These are phyloP conservation scores for Drosophila teissieri DNA, from an alignment of 1,140 invertebrate species.

Conservation along the genomic window DNA sequence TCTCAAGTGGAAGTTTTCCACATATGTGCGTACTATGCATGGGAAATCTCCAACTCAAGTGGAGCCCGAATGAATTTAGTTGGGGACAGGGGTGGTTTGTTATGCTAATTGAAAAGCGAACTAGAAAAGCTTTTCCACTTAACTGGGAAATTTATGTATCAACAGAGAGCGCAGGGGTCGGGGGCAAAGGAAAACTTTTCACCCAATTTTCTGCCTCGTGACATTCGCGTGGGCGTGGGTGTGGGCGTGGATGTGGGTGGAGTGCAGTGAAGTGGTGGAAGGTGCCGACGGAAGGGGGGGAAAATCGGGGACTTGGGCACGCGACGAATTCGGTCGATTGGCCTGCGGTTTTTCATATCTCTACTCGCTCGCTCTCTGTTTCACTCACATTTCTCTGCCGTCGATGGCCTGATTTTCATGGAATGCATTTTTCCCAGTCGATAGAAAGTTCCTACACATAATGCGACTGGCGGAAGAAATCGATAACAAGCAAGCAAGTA, in stretches of 20 bases:
- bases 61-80: conserved; percentile 4
- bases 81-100: conserved; percentile 56
- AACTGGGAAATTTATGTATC: conserved; percentile 65
- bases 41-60: conserved; percentile 23
- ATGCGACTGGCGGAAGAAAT: conserved; percentile 45
- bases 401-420: conserved; percentile 40
- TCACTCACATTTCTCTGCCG: conserved; percentile 23
- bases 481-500: conserved; percentile 50
- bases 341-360: conserved; percentile 25
- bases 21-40: not conserved
- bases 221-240: conserved; percentile 56
- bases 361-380: not conserved
- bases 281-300: conserved; percentile 5
- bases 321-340: conserved; percentile 47
- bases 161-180: conserved; percentile 23
- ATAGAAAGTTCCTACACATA: conserved; percentile 58
- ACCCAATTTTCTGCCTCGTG: conserved; percentile 77
- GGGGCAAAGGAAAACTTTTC: conserved; percentile 58
- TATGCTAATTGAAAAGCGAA: conserved; percentile 75
- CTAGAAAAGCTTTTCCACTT: conserved; percentile 57
- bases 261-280: conserved; percentile 13
- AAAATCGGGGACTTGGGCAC: conserved; percentile 41
- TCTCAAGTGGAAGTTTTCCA: not conserved
- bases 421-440: conserved; percentile 50
- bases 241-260: conserved; percentile 20